A percentile compares a stretch with the other conserved stretches of the same genome.
phyloP scores from a whole-genome alignment of 2,888 invertebrate genomes.

The Drosophila percnosoma region DNA sequence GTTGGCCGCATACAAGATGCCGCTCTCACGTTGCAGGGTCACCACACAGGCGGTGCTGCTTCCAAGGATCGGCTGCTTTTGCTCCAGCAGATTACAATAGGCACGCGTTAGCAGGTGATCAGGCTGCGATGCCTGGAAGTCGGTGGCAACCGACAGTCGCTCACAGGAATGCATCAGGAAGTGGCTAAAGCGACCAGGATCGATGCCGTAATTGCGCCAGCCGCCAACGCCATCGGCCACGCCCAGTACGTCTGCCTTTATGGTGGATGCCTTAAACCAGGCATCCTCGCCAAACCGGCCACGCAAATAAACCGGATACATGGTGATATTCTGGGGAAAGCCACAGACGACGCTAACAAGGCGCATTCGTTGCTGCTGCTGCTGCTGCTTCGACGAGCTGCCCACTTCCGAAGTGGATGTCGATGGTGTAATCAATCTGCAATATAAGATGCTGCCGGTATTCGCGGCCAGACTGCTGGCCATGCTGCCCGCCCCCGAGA shows the following conservation, averaged over 20 bases:
- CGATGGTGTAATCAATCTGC: not conserved
- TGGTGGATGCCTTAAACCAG: constrained; percentile 91
- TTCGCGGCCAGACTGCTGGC: constrained; percentile 10
- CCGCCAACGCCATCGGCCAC: constrained; percentile 99
- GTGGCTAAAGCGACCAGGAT: constrained; percentile 97
- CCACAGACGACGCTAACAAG: constrained; percentile 95
- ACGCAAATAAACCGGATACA: constrained; percentile 88
- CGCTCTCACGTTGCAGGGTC: constrained; percentile 93
- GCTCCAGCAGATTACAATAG: constrained; percentile 94
- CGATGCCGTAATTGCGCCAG: constrained; percentile 97
- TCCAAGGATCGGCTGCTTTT: constrained; percentile 95
- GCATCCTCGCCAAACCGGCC: constrained; percentile 99
- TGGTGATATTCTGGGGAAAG: constrained; percentile 93
- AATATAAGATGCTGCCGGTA: not conserved
- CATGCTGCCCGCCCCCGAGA: constrained; percentile 9
- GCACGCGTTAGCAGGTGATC: constrained; percentile 93
- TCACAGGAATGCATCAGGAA: constrained; percentile 97
- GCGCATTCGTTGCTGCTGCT: constrained; percentile 85
- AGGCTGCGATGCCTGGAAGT: constrained; percentile 92
- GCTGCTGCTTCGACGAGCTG: not conserved
- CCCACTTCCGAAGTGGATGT: not conserved
- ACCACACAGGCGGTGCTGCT: constrained; percentile 99
- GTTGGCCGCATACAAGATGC: constrained; percentile 96
- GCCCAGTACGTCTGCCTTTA: constrained; percentile 93
- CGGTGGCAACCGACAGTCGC: constrained; percentile 93